Evolutionary conservation across 2,888 invertebrate species (phyloP), one percentile per base, ranked within the genome.

Genomic region (Spodoptera exigua): DNA sequence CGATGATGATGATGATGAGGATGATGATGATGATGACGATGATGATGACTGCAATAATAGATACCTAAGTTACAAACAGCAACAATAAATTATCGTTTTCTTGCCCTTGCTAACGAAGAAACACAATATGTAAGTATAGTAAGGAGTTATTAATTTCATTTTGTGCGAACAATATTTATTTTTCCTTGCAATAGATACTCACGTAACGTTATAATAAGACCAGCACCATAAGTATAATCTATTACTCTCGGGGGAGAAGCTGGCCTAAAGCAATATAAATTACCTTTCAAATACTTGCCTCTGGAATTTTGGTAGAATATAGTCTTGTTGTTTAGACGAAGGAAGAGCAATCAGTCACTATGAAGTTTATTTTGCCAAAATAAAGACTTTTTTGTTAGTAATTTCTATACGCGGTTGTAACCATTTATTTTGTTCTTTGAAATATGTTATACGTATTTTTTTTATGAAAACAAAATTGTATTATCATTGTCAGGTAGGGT

Each of bases 251-350:
- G 17, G 66, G 74, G 74, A 74, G 41, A 74, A 61, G 61, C 64
- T 63, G 60, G 65, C 65, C 77, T 76, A 70, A 76, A 74, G 74
- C 62, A 70, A 66, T 61, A 74, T 76, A 74, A 76, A 76, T 74
- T 70, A 76, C 74, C 61, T 77, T 76, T 77, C 77, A 73, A 74
- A 74, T 74, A 69, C 56, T 68, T 58, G 53, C 49, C 48, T 48
- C 63, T 46, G 59, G 51, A 61, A 76, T 58, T 73, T 73, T 44
- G 56, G 74, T 54, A 37, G 49, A 76, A 76, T 73, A 73, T 61
- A 64, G 61, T 64, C 51, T 72, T 54, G 56, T 72, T 72, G 56
- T 64, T 68, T 76, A 41, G 53, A 17, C 45, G 35, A 12, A 60
- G 53, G 39, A 53, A 69, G 45, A 76, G 60, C 37, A 56, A 68